Evolutionary conservation across 1,140 invertebrate species (phyloP).

Genomic region (Pseudachorutes palmiensis): DNA sequence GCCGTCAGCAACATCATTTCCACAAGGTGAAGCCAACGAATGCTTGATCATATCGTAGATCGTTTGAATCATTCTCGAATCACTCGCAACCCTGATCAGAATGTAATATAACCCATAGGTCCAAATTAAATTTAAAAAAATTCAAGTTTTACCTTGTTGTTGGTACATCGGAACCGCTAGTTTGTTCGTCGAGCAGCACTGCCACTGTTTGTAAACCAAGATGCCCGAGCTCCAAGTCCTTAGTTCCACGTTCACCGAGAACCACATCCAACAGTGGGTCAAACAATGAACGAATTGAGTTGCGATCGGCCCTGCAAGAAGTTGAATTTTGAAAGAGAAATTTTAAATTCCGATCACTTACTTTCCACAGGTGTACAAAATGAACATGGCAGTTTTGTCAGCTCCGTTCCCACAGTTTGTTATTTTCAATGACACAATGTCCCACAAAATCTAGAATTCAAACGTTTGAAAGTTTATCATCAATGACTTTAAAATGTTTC

Average conservation of each 20-base stretch:
- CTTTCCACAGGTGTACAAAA: not conserved
- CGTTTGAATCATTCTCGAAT: not conserved
- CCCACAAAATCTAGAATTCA: not conserved
- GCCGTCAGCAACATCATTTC: not conserved
- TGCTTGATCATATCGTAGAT: not conserved
- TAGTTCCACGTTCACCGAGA: not conserved
- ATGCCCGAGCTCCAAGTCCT: slow-evolving; percentile 1
- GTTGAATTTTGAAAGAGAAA: not conserved
- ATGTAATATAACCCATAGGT: not conserved
- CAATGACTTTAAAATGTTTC: not conserved
- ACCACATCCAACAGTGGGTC: not conserved
- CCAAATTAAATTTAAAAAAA: not conserved
- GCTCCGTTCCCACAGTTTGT: not conserved
- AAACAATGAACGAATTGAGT: not conserved
- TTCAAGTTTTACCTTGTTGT: not conserved
- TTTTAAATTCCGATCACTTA: not conserved
- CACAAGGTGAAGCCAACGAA: not conserved
- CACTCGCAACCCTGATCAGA: not conserved
- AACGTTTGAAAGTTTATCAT: not conserved
- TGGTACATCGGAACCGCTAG: not conserved
- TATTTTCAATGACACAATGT: not conserved
- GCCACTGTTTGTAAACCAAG: not conserved
- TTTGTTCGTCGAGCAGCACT: not conserved
- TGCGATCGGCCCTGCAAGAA: not conserved
- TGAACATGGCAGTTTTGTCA: not conserved